Conservation (phyloP, 2,113 vertebrate genomes). For the Hippocampus comes region DNA sequence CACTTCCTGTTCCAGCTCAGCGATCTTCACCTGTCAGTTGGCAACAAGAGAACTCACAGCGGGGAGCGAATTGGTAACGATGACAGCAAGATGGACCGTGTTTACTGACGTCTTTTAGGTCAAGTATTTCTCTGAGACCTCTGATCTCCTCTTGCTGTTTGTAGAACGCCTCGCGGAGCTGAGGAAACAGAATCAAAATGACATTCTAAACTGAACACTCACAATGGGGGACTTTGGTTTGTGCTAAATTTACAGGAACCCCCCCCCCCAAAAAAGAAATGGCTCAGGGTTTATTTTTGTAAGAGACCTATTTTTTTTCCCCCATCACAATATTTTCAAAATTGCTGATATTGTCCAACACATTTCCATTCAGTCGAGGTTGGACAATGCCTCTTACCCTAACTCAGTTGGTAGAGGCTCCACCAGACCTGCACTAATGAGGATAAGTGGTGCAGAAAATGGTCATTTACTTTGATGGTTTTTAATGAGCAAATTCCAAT, state of each 20-base stretch:
- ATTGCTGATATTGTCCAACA: too few species aligned
- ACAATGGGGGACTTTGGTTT: not conserved
- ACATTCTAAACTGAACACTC: not conserved
- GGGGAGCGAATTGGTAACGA: not conserved
- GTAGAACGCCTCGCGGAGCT: conserved; percentile 85
- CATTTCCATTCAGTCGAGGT: too few species aligned
- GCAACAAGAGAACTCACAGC: not conserved
- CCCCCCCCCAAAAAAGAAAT: not conserved
- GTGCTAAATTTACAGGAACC: not conserved
- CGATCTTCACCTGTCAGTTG: conserved; percentile 65
- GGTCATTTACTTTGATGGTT: too few species aligned
- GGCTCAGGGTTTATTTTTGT: too few species aligned
- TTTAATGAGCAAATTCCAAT: too few species aligned
- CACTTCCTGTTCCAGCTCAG: conserved; percentile 79
- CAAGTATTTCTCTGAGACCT: conserved; percentile 75
- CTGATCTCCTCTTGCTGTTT: conserved; percentile 86
- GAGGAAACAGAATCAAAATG: conserved; percentile 1
- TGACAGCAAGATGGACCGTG: not conserved
- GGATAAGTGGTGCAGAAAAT: too few species aligned
- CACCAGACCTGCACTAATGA: too few species aligned
- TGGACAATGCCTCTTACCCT: too few species aligned
- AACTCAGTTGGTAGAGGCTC: too few species aligned
- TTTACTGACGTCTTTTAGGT: conserved; percentile 69
- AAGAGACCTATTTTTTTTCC: too few species aligned
- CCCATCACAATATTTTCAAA: not conserved